Base-by-base conservation (phyloP, 92 coral and sea anemone genomes). In the Phenganax stokvisi region DNA sequence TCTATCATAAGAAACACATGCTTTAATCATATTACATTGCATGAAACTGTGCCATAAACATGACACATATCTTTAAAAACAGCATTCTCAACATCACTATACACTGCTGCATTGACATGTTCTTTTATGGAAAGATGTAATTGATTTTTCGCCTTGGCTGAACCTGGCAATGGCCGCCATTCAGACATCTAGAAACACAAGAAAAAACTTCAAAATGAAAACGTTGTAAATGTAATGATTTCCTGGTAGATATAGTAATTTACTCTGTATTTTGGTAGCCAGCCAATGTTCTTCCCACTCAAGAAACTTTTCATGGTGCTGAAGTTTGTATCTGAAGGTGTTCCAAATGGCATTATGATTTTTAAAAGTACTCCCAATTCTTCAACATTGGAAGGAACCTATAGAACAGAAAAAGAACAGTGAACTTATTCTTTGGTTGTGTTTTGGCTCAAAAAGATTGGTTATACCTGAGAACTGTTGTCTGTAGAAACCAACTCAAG, bases 261-360 rank as follows among this genome's bases (percentile, higher is more conserved):
- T 55, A 90, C 93, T 87, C 87, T 90, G 55, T 89, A 80, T 54
- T 87, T 90, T 68, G 83, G 92, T 53, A 90, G 87, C 57, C 82
- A 83, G 44, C 63, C 85, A 11, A 84, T 71, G 75, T 93, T 93
- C 80, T 88, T 93, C 9, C 88, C 86, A 81, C 83, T 75, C 58
- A 93, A 83, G 62, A 91, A 83, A n/a, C 90, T 85, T 70, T 89
- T 90, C 31, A 89, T 85, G 12, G 90, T 83, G n/a, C 73, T 67
- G n/a, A 90, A 87, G 80, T 93, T 93, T 47, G 86, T 86, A 69
- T 91, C 97, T 12, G 90, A 86, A 47, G 92, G 96, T 62, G 97
- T 91, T 6, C 97, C 97, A 82, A 93, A 91, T 6, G 97, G 97
- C 12, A 85, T 87, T 2, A 90, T 87, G 60, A 91, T 86, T 72